A percentile compares a stretch with the other conserved stretches of the same genome.
phyloP scores from a whole-genome alignment of 2,888 invertebrate genomes.

The Liodrosophila aerea region DNA sequence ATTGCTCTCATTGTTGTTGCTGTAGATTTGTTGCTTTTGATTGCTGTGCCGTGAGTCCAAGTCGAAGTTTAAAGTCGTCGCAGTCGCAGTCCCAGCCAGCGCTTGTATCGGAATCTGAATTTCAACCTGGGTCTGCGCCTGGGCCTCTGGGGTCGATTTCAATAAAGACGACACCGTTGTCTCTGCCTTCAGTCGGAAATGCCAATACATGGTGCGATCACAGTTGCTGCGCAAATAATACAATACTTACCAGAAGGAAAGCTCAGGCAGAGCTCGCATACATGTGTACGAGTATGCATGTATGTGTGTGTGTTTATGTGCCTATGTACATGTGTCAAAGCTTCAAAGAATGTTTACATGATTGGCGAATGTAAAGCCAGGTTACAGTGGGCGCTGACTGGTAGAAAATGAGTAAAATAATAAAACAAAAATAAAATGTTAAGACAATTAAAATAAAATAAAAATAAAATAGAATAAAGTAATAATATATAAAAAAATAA shows the following conservation, averaged over 20 bases:
- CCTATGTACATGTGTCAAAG: slow-evolving; percentile 7
- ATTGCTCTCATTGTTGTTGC: slow-evolving; percentile 76
- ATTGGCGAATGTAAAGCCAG: slow-evolving; percentile 1
- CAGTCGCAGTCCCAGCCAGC: slow-evolving; percentile 2
- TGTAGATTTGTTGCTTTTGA: slow-evolving; percentile 72
- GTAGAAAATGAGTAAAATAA: too few relatives aligned
- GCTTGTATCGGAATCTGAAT: slow-evolving; percentile 11
- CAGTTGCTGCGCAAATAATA: slow-evolving; percentile 6
- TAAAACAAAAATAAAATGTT: too few relatives aligned
- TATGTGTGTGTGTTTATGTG: slow-evolving; percentile 4
- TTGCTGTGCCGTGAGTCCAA: slow-evolving; percentile 60
- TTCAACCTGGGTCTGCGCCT: slow-evolving; percentile 19
- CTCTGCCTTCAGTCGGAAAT: slow-evolving; percentile 58
- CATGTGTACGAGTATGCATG: neutral
- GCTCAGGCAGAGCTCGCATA: slow-evolving; percentile 1
- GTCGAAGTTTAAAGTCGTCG: slow-evolving; percentile 1
- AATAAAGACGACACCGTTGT: slow-evolving; percentile 57
- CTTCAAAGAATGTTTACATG: slow-evolving; percentile 11
- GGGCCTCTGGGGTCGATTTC: slow-evolving; percentile 54
- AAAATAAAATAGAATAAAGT: neutral
- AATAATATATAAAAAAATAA: slow-evolving; percentile 1
- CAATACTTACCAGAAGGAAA: slow-evolving; percentile 6
- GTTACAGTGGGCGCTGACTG: slow-evolving; percentile 4
- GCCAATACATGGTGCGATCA: slow-evolving; percentile 59
- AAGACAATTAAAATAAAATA: neutral